These are phyloP conservation scores for Mormoops blainvillei DNA, from an alignment of 2,113 vertebrate species.

Conservation along the genomic window DNA sequence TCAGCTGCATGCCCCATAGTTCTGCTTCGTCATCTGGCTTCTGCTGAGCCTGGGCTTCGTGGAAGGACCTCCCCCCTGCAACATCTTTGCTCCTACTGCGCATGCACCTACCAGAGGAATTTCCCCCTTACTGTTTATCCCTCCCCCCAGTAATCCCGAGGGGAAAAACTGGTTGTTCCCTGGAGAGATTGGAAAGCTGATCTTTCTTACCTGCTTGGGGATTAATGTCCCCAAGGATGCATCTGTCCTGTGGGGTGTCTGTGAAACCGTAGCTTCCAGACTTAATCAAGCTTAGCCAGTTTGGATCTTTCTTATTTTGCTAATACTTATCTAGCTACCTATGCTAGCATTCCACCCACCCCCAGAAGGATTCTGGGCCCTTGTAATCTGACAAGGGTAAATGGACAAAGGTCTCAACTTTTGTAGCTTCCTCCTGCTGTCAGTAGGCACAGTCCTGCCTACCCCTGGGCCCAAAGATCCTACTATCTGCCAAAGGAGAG, in stretches of 20 bases:
- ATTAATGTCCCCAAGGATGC: background rate
- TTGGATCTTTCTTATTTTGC: background rate
- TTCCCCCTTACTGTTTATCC: background rate
- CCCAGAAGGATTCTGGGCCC: background rate
- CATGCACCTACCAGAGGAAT: too few relatives aligned
- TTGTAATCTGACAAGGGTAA: background rate
- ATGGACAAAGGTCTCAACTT: background rate
- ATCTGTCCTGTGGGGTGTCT: background rate
- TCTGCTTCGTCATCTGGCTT: background rate
- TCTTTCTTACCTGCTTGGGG: background rate
- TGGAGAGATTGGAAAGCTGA: background rate
- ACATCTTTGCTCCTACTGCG: background rate
- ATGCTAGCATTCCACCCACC: background rate
- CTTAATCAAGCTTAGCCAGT: background rate
- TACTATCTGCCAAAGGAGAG: background rate
- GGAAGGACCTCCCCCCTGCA: background rate
- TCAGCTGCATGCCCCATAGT: background rate
- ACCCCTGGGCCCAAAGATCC: background rate
- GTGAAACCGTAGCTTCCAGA: background rate
- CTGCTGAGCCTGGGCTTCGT: background rate
- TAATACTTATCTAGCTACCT: background rate
- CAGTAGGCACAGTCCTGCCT: background rate
- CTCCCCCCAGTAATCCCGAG: accelerated
- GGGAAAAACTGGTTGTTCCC: background rate
- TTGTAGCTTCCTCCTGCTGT: background rate